Conservation (phyloP, 2,888 invertebrate genomes). For the Agriopis aurantiaria region DNA sequence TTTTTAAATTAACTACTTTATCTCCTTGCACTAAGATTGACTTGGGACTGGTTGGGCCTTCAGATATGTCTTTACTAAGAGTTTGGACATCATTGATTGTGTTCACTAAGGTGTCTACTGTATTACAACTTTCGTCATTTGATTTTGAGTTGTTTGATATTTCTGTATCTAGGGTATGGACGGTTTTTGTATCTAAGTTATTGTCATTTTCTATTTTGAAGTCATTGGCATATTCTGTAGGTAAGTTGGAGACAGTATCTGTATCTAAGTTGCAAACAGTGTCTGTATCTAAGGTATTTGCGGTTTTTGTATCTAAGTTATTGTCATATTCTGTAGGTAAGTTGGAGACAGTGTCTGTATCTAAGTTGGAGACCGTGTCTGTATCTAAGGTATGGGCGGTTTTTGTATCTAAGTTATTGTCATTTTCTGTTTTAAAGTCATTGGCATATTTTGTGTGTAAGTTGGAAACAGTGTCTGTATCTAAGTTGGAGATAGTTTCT, state of each 20-base stretch:
- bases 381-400: background rate
- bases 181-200: background rate
- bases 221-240: background rate
- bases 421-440: background rate
- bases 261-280: background rate
- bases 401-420: background rate
- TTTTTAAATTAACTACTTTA: slow-evolving; percentile 6
- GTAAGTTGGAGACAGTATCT: background rate
- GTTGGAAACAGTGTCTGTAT: background rate
- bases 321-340: no score
- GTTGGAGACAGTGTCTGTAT: no score
- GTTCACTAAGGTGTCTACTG: background rate
- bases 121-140: background rate
- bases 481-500: background rate
- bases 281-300: background rate
- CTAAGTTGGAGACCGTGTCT: no score
- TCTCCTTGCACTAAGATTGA: slow-evolving; percentile 17
- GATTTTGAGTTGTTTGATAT: background rate
- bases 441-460: background rate
- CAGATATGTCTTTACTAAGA: background rate
- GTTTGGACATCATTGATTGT: background rate
- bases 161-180: background rate
- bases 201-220: background rate
- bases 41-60: slow-evolving; percentile 12
- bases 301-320: no score